Base-by-base conservation (phyloP, 2,888 invertebrate species). In the Dynastes hyllus region DNA sequence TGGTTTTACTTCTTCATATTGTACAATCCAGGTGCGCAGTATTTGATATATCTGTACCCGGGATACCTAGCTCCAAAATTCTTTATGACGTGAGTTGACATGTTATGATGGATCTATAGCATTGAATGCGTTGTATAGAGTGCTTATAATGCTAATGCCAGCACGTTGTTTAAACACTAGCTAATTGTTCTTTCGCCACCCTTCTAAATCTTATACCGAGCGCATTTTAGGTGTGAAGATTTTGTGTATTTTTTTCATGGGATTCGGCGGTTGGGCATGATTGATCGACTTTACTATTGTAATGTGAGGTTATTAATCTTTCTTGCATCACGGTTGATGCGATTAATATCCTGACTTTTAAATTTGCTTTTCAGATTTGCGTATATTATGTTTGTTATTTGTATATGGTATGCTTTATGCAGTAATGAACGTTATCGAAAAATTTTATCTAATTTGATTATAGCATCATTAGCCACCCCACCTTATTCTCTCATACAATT, bases 161-260 rank as follows among this genome's bases (percentile, higher is more conserved):
- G 80, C 84, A 83, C 86, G 87, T 88, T 88, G 87, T 88, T 88
- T 88, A 88, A 88, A 88, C 87, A 88, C 45, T 13, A 86, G 84
- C 85, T 87, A 88, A 88, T 88, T 88, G 88, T 88, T 86, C 86
- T 85, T 85, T 87, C 81, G 81, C 61, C 81, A 78, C 82, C 81
- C 82, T 77, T 79, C 73, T 80, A 65, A 78, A 78, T 73, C 78
- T 78, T 78, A 78, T 51, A 61, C 51, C 51, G 71, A 37, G 65
- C 58, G 61, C 51, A 65, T 53, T 71, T 22, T 61, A 40, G 13
- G 61, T 61, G 63, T 22, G 55, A 78, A 73, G 65, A 73, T 73
- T 78, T 61, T 75, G 22, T 75, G 22, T 73, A 73, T 73, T 73
- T 78, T 70, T 71, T 65, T 32, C 77, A 67, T 77, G 51, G 66